A percentile compares a stretch with the other conserved stretches of the same genome.
Conservation (phyloP, 2,888 invertebrate species). For the Philopedon plagiatum region DNA sequence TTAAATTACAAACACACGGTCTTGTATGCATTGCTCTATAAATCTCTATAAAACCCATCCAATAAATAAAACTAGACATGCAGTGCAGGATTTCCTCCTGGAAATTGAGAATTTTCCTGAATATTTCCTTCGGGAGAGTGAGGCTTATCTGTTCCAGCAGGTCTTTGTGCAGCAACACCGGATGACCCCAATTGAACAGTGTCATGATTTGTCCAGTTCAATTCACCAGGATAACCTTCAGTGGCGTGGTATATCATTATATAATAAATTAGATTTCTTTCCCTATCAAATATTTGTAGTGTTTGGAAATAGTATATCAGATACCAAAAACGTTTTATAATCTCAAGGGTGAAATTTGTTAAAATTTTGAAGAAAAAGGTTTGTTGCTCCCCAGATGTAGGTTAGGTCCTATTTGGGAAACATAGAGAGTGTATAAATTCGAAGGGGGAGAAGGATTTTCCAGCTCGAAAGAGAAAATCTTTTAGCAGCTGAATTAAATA, state of each 20-base stretch:
- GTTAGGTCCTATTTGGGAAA: too few relatives aligned
- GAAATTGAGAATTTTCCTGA: conserved; percentile 20
- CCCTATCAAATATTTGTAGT: too few relatives aligned
- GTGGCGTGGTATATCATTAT: neutral
- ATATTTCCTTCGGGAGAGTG: conserved; percentile 15
- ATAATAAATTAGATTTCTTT: too few relatives aligned
- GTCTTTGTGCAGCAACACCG: conserved; percentile 18
- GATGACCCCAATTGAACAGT: conserved; percentile 21
- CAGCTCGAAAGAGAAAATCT: too few relatives aligned
- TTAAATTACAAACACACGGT: neutral
- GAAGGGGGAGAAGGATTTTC: too few relatives aligned
- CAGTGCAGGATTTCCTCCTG: conserved; percentile 5
- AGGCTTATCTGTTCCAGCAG: conserved; percentile 24
- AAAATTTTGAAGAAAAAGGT: too few relatives aligned
- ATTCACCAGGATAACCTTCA: neutral
- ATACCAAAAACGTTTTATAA: too few relatives aligned
- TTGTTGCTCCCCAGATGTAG: too few relatives aligned
- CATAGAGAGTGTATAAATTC: too few relatives aligned
- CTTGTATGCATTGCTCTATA: conserved; percentile 1
- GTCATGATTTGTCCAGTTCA: conserved; percentile 15
- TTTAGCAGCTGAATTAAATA: too few relatives aligned
- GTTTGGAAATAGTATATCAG: too few relatives aligned
- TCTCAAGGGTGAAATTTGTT: too few relatives aligned
- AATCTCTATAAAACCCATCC: conserved; percentile 2
- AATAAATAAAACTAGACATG: conserved; percentile 19